Evolutionary conservation across 2,888 invertebrate genomes (phyloP).

Genomic region (Netelia virgata): DNA sequence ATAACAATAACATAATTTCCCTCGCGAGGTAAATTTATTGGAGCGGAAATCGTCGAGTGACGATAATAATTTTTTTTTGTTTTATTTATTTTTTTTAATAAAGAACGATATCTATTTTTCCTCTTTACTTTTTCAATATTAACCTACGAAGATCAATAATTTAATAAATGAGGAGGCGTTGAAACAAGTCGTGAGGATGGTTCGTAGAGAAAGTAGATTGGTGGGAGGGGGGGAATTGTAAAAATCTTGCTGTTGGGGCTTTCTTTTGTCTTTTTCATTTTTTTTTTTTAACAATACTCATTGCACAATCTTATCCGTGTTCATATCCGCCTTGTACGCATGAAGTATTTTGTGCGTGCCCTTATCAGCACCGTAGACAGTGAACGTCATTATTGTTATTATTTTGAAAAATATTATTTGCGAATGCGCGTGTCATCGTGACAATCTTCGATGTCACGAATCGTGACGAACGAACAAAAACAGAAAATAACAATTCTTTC

Average conservation of each 20-base stretch:
- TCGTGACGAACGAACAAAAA: conserved; percentile 56
- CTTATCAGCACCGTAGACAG: conserved; percentile 42
- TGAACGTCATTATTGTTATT: conserved; percentile 40
- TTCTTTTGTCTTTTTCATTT: neutral
- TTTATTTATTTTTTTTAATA: conserved; percentile 64
- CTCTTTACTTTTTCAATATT: conserved; percentile 58
- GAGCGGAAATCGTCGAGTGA: conserved; percentile 65
- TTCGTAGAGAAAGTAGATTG: conserved; percentile 26
- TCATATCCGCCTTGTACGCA: conserved; percentile 55
- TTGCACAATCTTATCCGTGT: conserved; percentile 38
- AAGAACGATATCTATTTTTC: conserved; percentile 65
- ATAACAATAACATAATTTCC: conserved; percentile 44
- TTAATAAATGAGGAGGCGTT: conserved; percentile 27
- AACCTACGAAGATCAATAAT: conserved; percentile 76
- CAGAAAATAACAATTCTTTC: conserved; percentile 65
- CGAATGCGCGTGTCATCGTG: conserved; percentile 42
- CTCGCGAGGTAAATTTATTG: conserved; percentile 26
- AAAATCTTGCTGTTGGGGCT: conserved; percentile 71
- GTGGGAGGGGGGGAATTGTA: conserved; percentile 68
- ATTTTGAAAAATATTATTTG: conserved; percentile 42
- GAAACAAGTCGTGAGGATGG: conserved; percentile 41
- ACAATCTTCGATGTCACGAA: conserved; percentile 43
- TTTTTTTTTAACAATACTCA: conserved; percentile 20
- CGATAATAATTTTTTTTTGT: conserved; percentile 28
- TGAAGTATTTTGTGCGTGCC: conserved; percentile 49